Base-by-base conservation (phyloP, 2,888 invertebrate genomes). In the Andrena haemorrhoa region DNA sequence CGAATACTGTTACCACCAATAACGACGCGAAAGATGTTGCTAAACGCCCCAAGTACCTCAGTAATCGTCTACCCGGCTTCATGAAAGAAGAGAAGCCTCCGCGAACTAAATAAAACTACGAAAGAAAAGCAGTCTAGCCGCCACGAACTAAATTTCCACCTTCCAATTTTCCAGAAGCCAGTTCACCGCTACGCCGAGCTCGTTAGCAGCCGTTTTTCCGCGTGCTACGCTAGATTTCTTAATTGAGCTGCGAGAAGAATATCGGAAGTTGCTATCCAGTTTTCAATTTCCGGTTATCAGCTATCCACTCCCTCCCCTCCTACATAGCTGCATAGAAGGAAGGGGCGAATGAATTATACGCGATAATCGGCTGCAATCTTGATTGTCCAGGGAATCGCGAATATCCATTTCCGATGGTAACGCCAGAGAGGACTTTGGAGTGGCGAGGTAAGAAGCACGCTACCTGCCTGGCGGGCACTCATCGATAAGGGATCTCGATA, bases 401-500 rank as follows among this genome's bases (percentile, higher is more conserved):
- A 74, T 76, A 87, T 71, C 80, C 70, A 74, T 77, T 81, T 83
- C 81, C 81, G 79, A 74, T 75, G 56, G 64, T 83, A 81, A 78
- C 74, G 60, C 58, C 69, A 65, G 66, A 33, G 73, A 76, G 80
- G 85, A 83, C 79, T 83, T 79, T 47, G 75, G 71, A 79, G 58
- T 75, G 77, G 75, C 70, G 65, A 78, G 16, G 58, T 75, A 76
- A 87, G 80, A 53, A 85, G 75, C 87, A 85, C 85, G 85, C 85
- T 81, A 85, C 80, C 80, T 81, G 79, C 77, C 87, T 76, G 73
- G 70, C 78, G 26, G 66, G 26, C 72, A 58, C 77, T 85, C 78
- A 61, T 82, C 81, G 87, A 87, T 87, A 85, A 79, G 87, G 63
- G 69, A 77, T 79, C 77, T 71, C 79, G 85, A 87, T 87, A 73